Evolutionary conservation across 2,113 vertebrate species (phyloP), one percentile per base, ranked within the genome.

Genomic region (Ciconia maguari): DNA sequence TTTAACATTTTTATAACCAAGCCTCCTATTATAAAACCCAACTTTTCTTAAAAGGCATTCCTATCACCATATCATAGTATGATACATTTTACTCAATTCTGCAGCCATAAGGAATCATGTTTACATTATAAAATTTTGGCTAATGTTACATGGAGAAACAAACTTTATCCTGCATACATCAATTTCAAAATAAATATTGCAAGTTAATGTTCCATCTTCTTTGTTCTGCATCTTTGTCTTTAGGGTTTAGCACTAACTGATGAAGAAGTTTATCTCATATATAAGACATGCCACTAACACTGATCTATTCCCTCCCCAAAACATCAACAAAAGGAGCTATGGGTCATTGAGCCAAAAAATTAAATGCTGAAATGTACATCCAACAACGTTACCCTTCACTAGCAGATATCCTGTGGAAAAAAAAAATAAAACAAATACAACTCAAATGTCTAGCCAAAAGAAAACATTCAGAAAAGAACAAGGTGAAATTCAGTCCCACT

Each of bases 311-410:
- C 70, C 72, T 94, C 64, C 61, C 46, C 30, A 94, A 95, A 96
- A 94, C 58, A 84, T 76, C 79, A 90, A 92, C 76, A 76, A 87
- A 93, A 78, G 44, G 52, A 96, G 92, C 68, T 65, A 64, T 83
- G 90, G 87, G 84, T 94, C 96, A 97, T 5, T 95, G 95, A 97
- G 81, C 91, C 94, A 97, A 96, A 95, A 97, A 97, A 96, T 96
- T 94, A 94, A 94, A 96, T 76, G 75, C 71, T 72, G 68, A 65
- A 85, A 92, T 78, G 62, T 57, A 95, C 88, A 94, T 87, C 58
- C 80, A 95, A 68, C 57, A 76, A 29, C 0, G 1, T 51, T 88
- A 82, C 55, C 83, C 81, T 74, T 91, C 81, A 62, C 89, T 86
- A 84, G 60, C 52, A 97, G 78, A 81, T 55, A 88, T 58, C 52